Evolutionary conservation across 2,113 vertebrate species (phyloP).

Genomic region (Rhegmatorhina hoffmannsi): DNA sequence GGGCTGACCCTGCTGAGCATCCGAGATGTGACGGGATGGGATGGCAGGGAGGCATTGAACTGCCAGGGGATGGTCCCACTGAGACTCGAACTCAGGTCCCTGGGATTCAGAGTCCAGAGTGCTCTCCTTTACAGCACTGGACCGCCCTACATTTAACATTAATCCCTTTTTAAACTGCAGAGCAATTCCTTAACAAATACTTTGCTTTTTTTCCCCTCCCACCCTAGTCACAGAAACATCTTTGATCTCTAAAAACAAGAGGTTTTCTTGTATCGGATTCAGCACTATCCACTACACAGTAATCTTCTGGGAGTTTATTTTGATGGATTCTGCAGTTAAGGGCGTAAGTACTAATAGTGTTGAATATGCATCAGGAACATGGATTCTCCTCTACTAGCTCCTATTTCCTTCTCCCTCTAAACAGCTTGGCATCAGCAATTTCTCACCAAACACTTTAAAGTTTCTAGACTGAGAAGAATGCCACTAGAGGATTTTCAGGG

Average conservation of each 20-base stretch:
- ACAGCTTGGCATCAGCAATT: neutral
- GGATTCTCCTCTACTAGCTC: neutral
- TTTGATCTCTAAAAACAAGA: neutral
- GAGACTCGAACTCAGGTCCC: too few relatives aligned
- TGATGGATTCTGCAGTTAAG: neutral
- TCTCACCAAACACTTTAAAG: neutral
- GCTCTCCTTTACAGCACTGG: too few relatives aligned
- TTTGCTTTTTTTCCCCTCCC: neutral
- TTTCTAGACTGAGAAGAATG: neutral
- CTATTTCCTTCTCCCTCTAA: neutral
- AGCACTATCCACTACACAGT: neutral
- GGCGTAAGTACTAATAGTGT: rapidly evolving
- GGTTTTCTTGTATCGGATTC: neutral
- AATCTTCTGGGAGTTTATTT: neutral
- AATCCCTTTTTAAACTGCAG: neutral
- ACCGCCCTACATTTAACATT: too few relatives aligned
- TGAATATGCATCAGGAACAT: neutral
- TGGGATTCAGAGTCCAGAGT: too few relatives aligned
- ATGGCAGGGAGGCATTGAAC: too few relatives aligned
- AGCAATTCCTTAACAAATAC: neutral
- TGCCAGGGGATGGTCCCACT: too few relatives aligned
- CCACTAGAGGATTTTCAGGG: neutral
- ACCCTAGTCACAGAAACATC: neutral
- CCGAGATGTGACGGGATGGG: too few relatives aligned
- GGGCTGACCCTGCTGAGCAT: too few relatives aligned